These are phyloP conservation scores for Anthoptus insignis DNA, from an alignment of 2,888 invertebrate species.

Conservation along the genomic window DNA sequence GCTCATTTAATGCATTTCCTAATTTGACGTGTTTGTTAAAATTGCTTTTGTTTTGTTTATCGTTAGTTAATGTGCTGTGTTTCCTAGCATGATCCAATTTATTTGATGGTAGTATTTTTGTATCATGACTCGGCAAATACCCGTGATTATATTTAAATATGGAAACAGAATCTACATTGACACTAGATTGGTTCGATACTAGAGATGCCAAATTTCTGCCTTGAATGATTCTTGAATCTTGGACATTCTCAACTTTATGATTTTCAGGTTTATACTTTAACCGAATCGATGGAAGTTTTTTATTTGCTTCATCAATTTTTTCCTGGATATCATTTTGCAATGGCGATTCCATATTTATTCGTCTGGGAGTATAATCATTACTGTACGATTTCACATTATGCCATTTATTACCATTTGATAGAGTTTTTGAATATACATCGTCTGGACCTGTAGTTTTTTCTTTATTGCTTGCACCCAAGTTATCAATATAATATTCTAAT, in stretches of 20 bases:
- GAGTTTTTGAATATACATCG: slow-evolving; percentile 65
- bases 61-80: slow-evolving; percentile 44
- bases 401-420: slow-evolving; percentile 71
- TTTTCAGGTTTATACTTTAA: slow-evolving; percentile 65
- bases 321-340: slow-evolving; percentile 50
- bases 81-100: slow-evolving; percentile 39
- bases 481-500: slow-evolving; percentile 62
- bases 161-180: slow-evolving; percentile 60
- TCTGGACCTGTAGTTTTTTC: slow-evolving; percentile 48
- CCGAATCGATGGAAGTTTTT: slow-evolving; percentile 60
- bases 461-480: slow-evolving; percentile 46
- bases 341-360: slow-evolving; percentile 58
- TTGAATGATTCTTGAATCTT: slow-evolving; percentile 58
- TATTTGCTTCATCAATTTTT: slow-evolving; percentile 56
- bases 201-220: slow-evolving; percentile 64
- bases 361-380: slow-evolving; percentile 69
- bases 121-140: slow-evolving; percentile 59
- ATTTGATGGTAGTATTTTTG: slow-evolving; percentile 34
- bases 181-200: slow-evolving; percentile 66
- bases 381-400: slow-evolving; percentile 74
- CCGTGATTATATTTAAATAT: slow-evolving; percentile 74
- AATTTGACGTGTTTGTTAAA: slow-evolving; percentile 75
- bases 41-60: slow-evolving; percentile 47
- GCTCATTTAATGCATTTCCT: slow-evolving; percentile 77
- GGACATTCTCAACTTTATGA: slow-evolving; percentile 54